Evolutionary conservation across 2,797 vertebrate genomes (phyloP).

Genomic region (Podarcis siculus): DNA sequence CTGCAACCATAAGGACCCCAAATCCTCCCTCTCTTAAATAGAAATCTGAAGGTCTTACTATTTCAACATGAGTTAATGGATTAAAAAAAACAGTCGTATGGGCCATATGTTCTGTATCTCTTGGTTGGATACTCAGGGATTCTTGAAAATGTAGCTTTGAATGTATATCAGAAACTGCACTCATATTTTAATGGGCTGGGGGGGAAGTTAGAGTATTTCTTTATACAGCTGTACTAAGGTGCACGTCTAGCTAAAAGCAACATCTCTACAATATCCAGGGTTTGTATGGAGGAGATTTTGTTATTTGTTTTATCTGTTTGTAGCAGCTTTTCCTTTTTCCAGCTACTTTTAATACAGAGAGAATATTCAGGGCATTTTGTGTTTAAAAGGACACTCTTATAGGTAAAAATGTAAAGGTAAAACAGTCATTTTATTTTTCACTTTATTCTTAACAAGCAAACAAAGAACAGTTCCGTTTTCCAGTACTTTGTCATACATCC

Average conservation of each 20-base stretch:
- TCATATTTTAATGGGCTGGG: neutral
- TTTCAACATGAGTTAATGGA: slow-evolving; percentile 2
- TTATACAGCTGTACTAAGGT: neutral
- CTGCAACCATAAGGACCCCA: slow-evolving; percentile 13
- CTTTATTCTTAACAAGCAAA: neutral
- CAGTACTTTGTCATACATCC: neutral
- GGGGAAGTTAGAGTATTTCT: neutral
- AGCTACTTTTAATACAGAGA: neutral
- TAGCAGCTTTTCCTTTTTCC: neutral
- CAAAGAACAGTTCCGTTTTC: neutral
- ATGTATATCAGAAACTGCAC: neutral
- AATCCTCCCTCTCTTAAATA: neutral
- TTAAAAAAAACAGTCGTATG: neutral
- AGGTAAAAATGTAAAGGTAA: neutral
- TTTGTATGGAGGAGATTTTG: neutral
- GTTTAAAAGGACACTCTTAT: neutral
- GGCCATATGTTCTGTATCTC: neutral
- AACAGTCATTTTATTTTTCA: neutral
- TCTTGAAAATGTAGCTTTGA: neutral
- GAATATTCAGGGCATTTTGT: neutral
- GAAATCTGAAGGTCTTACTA: slow-evolving; percentile 16
- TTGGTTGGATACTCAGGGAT: neutral
- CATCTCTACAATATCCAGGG: neutral
- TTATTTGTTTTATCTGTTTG: neutral
- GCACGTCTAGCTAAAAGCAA: neutral